Evolutionary conservation across 1,140 invertebrate genomes (phyloP).

Genomic region (Lordiphosa mommai): DNA sequence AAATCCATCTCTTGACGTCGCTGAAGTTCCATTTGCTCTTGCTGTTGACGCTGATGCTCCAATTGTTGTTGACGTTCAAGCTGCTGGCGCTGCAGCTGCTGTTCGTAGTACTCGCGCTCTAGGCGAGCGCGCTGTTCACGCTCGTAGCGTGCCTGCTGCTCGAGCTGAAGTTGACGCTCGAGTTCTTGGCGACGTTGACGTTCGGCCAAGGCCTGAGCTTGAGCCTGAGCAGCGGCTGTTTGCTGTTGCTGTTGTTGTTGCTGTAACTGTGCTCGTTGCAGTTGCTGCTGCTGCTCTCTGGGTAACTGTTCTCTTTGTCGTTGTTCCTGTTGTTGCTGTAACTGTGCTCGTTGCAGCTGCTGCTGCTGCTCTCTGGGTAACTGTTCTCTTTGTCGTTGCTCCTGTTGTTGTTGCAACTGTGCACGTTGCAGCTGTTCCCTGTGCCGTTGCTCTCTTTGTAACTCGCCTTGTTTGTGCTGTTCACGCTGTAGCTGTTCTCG

Average conservation of each 20-base stretch:
- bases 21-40: slow-evolving; percentile 52
- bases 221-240: slow-evolving; percentile 56
- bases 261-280: slow-evolving; percentile 25
- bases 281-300: slow-evolving; percentile 26
- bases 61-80: slow-evolving; percentile 47
- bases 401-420: slow-evolving; percentile 7
- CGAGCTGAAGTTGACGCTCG: slow-evolving; percentile 47
- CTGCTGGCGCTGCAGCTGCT: slow-evolving; percentile 53
- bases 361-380: slow-evolving; percentile 23
- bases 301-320: no score
- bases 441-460: no score
- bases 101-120: slow-evolving; percentile 61
- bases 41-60: slow-evolving; percentile 33
- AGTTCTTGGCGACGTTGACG: slow-evolving; percentile 61
- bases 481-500: slow-evolving; percentile 15
- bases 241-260: slow-evolving; percentile 62
- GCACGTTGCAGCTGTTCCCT: slow-evolving; percentile 19
- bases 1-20: slow-evolving; percentile 53
- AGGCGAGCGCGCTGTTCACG: slow-evolving; percentile 53
- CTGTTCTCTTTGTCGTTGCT: slow-evolving; percentile 24
- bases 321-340: slow-evolving; percentile 25
- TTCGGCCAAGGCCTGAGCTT: slow-evolving; percentile 37
- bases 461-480: slow-evolving; percentile 8
- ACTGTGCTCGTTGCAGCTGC: slow-evolving; percentile 13
- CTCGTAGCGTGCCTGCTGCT: slow-evolving; percentile 59